A percentile compares a stretch with the other conserved stretches of the same genome.
Conservation (phyloP, 2,888 invertebrate species). For the Cyclophora albipunctata region DNA sequence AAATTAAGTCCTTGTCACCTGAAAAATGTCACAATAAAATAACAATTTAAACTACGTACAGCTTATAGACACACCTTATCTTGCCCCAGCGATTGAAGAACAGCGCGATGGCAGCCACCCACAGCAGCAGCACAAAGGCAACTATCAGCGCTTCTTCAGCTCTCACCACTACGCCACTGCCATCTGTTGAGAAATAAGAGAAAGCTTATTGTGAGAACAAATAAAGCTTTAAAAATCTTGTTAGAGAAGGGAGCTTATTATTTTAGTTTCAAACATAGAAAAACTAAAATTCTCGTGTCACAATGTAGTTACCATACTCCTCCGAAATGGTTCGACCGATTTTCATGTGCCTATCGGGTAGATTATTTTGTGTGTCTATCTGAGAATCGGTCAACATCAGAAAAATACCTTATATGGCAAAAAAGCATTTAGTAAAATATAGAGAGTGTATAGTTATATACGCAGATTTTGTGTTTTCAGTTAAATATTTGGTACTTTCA, state of each 20-base stretch:
- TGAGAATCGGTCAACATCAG: too few species aligned
- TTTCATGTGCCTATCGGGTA: too few species aligned
- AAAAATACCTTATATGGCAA: too few species aligned
- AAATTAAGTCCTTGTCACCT: too few species aligned
- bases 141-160: constrained; percentile 91
- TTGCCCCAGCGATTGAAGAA: constrained; percentile 97
- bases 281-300: too few species aligned
- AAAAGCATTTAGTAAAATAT: too few species aligned
- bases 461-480: too few species aligned
- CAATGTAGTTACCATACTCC: too few species aligned
- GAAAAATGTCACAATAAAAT: background rate
- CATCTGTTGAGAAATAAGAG: constrained; percentile 36
- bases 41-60: constrained; percentile 53
- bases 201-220: background rate
- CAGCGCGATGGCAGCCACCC: constrained; percentile 91
- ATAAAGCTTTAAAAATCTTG: background rate
- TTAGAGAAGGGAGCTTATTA: background rate
- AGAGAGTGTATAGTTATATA: too few species aligned
- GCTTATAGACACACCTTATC: constrained; percentile 79
- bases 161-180: constrained; percentile 83
- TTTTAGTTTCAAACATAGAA: background rate
- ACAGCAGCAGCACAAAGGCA: constrained; percentile 86
- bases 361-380: too few species aligned
- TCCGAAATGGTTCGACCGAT: too few species aligned
- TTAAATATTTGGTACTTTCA: too few species aligned